phyloP scores from a whole-genome alignment of 1,140 invertebrate genomes.

The Pomacea maculata region DNA sequence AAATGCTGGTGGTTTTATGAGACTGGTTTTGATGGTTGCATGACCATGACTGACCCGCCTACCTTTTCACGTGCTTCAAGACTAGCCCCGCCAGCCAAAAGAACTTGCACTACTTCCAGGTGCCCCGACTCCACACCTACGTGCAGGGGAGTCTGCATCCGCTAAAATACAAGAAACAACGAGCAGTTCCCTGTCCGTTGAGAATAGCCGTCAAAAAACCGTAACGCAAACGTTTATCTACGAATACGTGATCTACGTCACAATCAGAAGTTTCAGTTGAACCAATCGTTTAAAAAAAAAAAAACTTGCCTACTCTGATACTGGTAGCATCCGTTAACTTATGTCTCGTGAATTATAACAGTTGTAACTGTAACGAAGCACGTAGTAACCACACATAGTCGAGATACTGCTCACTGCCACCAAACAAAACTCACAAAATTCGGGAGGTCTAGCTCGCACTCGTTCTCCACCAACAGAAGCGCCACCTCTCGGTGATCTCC shows the following conservation, averaged over 20 bases:
- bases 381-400: background rate
- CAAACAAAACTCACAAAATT: slow-evolving; percentile 73
- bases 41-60: background rate
- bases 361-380: background rate
- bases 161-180: slow-evolving; percentile 59
- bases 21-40: no score
- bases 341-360: background rate
- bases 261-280: no score
- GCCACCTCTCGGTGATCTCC: slow-evolving; percentile 77
- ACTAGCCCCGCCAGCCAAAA: slow-evolving; percentile 74
- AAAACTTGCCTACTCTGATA: background rate
- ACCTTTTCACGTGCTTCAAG: slow-evolving; percentile 75
- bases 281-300: no score
- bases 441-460: slow-evolving; percentile 76
- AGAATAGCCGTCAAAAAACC: no score
- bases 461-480: slow-evolving; percentile 76
- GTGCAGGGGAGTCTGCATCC: slow-evolving; percentile 78
- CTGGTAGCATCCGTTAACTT: background rate
- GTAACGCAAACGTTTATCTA: no score
- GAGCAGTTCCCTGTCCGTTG: no score
- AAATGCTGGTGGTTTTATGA: no score
- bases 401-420: slow-evolving; percentile 1
- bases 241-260: no score
- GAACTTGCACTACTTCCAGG: slow-evolving; percentile 73
- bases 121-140: slow-evolving; percentile 79